Base-by-base conservation (phyloP, 64 coral and sea anemone genomes). In the Montipora efflorescens region DNA sequence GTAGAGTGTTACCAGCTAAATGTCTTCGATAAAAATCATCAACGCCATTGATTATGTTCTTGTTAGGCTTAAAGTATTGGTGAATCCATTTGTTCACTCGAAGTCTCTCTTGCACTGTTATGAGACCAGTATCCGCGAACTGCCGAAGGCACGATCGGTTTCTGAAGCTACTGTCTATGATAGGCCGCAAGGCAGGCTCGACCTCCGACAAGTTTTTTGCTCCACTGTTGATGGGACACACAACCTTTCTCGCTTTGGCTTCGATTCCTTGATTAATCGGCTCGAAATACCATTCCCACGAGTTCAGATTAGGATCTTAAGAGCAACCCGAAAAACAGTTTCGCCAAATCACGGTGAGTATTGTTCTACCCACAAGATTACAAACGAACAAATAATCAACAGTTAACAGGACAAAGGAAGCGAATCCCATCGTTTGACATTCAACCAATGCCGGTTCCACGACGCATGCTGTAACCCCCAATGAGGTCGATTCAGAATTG, bases 241-340 rank as follows among this genome's bases (percentile, higher is more conserved):
- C 75, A 36, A 89, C 78, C 13, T 79, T 93, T 23, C 49, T 89
- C 25, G 74, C 70, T 83, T 90, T 62, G 74, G 76, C 62, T 64
- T 96, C 95, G 25, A 96, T 61, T n/a, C 68, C 83, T 62, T 23
- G 79, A 55, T 96, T 96, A 13, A 96, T 46, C 5, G 95, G 87
- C 59, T 96, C 90, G 84, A 96, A 96, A 75, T 92, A 96, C 91
- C 90, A 96, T 13, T 92, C 77, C 95, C 95, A 96, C 12, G 95
- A 89, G 72, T 96, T 93, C 11, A 96, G 59, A 4, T 22, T 20
- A 36, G 94, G 74, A 75, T 89, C 84, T 49, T 67, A 52, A 48
- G 90, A 79, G n/a, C 95, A 96, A 7, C 76, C 59, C 48, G 95
- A 15, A 11, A 68, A 48, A 76, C 95, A 96, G 19, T 83, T 85